Evolutionary conservation across 2,888 invertebrate genomes (phyloP), one percentile per base, ranked within the genome.

Genomic region (Caenorhabditis sp.): DNA sequence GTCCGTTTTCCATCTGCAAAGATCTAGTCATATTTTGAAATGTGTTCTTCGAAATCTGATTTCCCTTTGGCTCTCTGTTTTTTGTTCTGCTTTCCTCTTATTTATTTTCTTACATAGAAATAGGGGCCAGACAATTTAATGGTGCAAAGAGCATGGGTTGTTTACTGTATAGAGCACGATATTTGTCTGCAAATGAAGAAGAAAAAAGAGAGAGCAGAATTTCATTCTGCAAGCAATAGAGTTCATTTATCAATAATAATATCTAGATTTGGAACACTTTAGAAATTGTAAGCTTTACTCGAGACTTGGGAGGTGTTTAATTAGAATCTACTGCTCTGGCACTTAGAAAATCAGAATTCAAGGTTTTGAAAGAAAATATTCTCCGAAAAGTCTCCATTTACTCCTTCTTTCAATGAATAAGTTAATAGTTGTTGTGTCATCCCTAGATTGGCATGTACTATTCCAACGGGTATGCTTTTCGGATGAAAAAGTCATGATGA

Each of bases 71-170:
- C 19, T 51, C 22, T 38, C 54, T 35, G 16, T 69, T 35, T 51
- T 35, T 19, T 51, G n/a, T 56, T n/a, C 35, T 5, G 31, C 24
- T 35, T 63, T 63, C 24, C 28, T 8, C 35, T 35, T n/a, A 61
- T 12, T 26, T 24, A 28, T 26, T 58, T 16, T 31, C 31, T 35
- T 35, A 4, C 31, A 28, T 28, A 31, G 38, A 59, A 38, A 38
- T 35, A 38, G 35, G 19, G 58, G n/a, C 19, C 47, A 47, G 47
- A 47, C n/a, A n/a, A n/a, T n/a, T 47, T n/a, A 14, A 3, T 44
- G 59, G 66, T 47, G 66, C 66, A 66, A 47, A 49, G 31, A 49
- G 66, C 49, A 49, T 47, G 5, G 5, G 35, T 56, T 54, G 24
- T 35, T 69, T 56, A 24, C 54, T 24, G 56, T 35, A 54, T 24